These are phyloP conservation scores for Epinotia nisella DNA, from an alignment of 2,888 invertebrate species.

Conservation along the genomic window DNA sequence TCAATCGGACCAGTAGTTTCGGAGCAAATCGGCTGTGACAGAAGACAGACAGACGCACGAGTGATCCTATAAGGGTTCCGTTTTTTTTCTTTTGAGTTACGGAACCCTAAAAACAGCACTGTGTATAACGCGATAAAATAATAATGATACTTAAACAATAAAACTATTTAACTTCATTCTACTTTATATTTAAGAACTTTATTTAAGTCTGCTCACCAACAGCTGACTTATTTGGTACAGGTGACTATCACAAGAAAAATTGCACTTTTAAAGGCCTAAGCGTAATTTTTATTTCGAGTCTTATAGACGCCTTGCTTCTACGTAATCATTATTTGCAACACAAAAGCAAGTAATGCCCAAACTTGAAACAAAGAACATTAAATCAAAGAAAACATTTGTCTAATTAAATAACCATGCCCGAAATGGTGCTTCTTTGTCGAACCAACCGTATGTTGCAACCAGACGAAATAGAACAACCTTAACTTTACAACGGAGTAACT, in stretches of 20 bases:
- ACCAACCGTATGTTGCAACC: slow-evolving; percentile 53
- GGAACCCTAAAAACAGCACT: too few species aligned
- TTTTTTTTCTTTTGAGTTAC: too few species aligned
- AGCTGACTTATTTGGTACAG: too few species aligned
- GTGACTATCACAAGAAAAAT: not conserved
- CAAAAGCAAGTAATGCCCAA: slow-evolving; percentile 41
- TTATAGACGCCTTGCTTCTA: not conserved
- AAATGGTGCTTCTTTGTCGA: slow-evolving; percentile 49
- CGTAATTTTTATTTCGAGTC: not conserved
- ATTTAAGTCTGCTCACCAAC: too few species aligned
- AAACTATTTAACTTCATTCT: too few species aligned
- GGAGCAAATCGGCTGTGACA: too few species aligned
- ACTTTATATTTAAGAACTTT: too few species aligned
- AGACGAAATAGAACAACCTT: slow-evolving; percentile 48
- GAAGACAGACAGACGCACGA: too few species aligned
- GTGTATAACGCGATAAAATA: too few species aligned
- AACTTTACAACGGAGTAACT: slow-evolving; percentile 17
- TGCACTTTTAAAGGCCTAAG: not conserved
- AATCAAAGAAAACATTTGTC: slow-evolving; percentile 55
- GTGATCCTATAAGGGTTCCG: too few species aligned
- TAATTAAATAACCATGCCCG: slow-evolving; percentile 67
- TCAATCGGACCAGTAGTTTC: too few species aligned
- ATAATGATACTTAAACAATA: too few species aligned
- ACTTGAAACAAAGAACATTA: slow-evolving; percentile 52
- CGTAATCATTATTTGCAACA: slow-evolving; percentile 22